A percentile compares a stretch with the other conserved stretches of the same genome.
Evolutionary conservation across 37 sponge, comb jelly and placozoan genomes (phyloP).

Genomic region (Cliona cf. orientalis): DNA sequence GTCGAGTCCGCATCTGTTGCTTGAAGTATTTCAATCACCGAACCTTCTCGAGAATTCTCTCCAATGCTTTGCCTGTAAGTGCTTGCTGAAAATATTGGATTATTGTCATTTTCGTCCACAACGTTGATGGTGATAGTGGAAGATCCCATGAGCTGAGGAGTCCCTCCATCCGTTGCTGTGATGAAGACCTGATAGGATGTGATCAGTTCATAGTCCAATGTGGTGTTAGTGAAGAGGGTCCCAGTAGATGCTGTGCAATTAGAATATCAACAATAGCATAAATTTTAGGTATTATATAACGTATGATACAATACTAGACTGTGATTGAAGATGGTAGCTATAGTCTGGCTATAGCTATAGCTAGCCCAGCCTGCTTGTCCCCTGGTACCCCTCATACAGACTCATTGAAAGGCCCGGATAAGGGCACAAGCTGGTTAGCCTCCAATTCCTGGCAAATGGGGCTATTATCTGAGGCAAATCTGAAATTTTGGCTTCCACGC

Average conservation of each 20-base stretch:
- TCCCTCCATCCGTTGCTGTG: conserved; percentile 54
- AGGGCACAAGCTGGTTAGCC: too few relatives aligned
- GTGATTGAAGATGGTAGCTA: too few relatives aligned
- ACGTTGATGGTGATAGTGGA: conserved; percentile 18
- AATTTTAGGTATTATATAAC: too few relatives aligned
- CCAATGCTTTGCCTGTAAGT: conserved; percentile 2
- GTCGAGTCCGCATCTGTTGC: conserved; percentile 67
- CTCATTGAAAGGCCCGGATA: too few relatives aligned
- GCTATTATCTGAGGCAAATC: too few relatives aligned
- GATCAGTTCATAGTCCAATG: conserved; percentile 33
- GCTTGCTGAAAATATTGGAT: conserved; percentile 37
- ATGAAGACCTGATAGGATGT: conserved; percentile 24
- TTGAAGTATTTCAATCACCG: background rate
- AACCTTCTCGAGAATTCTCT: background rate
- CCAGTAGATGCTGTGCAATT: conserved; percentile 34
- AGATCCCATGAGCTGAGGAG: conserved; percentile 15
- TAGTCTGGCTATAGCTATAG: too few relatives aligned
- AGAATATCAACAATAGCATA: background rate
- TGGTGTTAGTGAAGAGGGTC: background rate
- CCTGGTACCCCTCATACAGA: too few relatives aligned
- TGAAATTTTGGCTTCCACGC: too few relatives aligned
- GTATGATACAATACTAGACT: too few relatives aligned
- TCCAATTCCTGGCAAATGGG: too few relatives aligned
- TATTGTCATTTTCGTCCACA: conserved; percentile 72
- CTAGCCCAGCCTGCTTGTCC: too few relatives aligned